These are phyloP conservation scores for Sarcophaga caerulescens DNA, from an alignment of 2,888 invertebrate genomes.

Conservation along the genomic window DNA sequence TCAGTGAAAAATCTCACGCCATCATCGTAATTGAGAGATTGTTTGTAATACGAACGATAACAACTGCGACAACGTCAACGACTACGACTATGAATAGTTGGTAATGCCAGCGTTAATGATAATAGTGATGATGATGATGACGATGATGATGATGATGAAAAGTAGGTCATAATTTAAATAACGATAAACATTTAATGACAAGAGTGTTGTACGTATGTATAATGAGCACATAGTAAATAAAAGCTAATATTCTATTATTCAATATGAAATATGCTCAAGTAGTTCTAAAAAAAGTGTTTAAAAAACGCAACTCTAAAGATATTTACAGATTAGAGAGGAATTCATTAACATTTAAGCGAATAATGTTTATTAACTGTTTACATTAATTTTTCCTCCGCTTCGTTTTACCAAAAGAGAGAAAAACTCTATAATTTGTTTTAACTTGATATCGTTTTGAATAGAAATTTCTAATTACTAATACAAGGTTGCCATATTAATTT, in stretches of 20 bases:
- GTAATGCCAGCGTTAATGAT: neutral
- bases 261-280: neutral
- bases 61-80: slow-evolving; percentile 27
- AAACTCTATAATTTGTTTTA: no score
- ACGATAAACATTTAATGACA: slow-evolving; percentile 53
- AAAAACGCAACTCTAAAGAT: slow-evolving; percentile 24
- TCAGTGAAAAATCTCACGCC: slow-evolving; percentile 64
- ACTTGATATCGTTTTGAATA: no score
- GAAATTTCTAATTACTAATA: no score
- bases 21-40: slow-evolving; percentile 56
- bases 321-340: no score
- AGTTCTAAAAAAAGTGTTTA: neutral
- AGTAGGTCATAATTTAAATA: slow-evolving; percentile 59
- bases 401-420: no score
- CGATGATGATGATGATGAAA: slow-evolving; percentile 47
- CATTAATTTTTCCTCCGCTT: no score
- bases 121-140: neutral
- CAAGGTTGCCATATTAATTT: no score
- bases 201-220: slow-evolving; percentile 1
- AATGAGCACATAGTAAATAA: slow-evolving; percentile 23
- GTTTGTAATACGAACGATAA: neutral
- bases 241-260: neutral
- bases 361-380: no score
- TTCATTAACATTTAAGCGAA: no score
- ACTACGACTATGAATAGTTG: neutral